Conservation (phyloP, 2,797 vertebrate species). For the Gallinago stenura region DNA sequence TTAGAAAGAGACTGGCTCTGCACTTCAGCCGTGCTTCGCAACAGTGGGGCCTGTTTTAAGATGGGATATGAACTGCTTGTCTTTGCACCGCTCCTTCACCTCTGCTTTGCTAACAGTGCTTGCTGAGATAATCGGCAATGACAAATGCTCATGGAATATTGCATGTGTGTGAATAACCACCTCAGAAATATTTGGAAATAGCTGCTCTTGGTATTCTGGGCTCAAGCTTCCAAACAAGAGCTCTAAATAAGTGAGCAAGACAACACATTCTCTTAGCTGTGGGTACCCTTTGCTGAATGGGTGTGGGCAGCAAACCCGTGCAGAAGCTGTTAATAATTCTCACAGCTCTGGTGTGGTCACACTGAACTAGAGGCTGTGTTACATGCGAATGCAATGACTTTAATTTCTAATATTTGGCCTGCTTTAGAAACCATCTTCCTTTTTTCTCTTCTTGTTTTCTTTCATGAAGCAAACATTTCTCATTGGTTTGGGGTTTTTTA, state of each 20-base stretch:
- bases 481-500: neutral
- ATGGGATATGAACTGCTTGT: neutral
- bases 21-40: neutral
- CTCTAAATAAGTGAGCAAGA: constrained; percentile 8
- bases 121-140: neutral
- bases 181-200: constrained; percentile 25
- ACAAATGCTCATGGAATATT: neutral
- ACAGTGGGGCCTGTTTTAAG: neutral
- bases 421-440: neutral
- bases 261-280: neutral
- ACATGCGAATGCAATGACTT: neutral
- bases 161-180: neutral
- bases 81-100: neutral
- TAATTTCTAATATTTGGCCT: constrained; percentile 24
- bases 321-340: constrained; percentile 16
- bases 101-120: constrained; percentile 2
- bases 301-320: neutral
- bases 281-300: constrained; percentile 7
- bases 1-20: neutral
- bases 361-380: neutral
- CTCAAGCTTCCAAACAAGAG: neutral
- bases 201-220: neutral
- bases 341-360: constrained; percentile 1
- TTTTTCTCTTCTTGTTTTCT: neutral
- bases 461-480: neutral